phyloP scores from a whole-genome alignment of 1,140 invertebrate genomes.

The Solenopsis invicta region DNA sequence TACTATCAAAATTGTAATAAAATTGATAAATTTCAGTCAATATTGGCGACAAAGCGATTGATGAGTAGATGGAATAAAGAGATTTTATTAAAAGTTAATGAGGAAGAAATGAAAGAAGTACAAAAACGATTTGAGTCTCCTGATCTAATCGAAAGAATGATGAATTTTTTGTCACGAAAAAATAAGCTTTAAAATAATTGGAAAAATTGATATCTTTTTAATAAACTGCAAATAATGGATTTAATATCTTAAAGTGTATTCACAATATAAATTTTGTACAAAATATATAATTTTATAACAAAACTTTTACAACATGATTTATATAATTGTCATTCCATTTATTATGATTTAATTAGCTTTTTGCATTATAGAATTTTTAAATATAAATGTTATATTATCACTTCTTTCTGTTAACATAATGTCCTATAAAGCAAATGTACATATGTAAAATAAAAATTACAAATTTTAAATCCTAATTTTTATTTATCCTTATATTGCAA shows the following conservation, averaged over 20 bases:
- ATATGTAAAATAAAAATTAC: not conserved
- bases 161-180: slow-evolving; percentile 50
- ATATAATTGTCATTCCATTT: not conserved
- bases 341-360: not conserved
- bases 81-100: slow-evolving; percentile 77
- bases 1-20: not conserved
- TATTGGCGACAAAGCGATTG: slow-evolving; percentile 78
- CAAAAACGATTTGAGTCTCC: slow-evolving; percentile 62
- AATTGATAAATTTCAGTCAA: slow-evolving; percentile 77
- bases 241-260: slow-evolving; percentile 5
- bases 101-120: slow-evolving; percentile 74
- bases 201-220: slow-evolving; percentile 28
- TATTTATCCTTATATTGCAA: not conserved
- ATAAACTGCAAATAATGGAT: slow-evolving; percentile 25
- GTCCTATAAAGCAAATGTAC: slow-evolving; percentile 76
- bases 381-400: slow-evolving; percentile 81
- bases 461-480: not conserved
- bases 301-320: not conserved
- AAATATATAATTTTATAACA: slow-evolving; percentile 7
- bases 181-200: slow-evolving; percentile 75
- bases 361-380: slow-evolving; percentile 78
- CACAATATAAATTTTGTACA: not conserved
- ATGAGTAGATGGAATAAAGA: slow-evolving; percentile 75
- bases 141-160: slow-evolving; percentile 66
- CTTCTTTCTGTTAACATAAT: slow-evolving; percentile 77